phyloP scores from a whole-genome alignment of 2,797 vertebrate genomes.

The Choloepus didactylus region DNA sequence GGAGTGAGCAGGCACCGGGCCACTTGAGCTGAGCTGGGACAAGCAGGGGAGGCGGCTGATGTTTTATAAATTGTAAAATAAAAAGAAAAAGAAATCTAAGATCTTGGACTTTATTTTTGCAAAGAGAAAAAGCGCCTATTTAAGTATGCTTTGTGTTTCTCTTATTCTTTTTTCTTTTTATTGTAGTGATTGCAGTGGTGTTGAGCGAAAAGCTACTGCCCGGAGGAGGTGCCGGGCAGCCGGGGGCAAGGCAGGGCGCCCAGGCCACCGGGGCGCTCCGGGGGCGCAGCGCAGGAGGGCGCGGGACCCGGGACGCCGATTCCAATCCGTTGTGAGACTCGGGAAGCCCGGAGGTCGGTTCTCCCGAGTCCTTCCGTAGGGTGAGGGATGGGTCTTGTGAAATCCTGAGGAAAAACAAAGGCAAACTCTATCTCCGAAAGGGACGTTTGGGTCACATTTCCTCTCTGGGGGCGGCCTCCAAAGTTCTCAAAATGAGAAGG shows the following conservation, averaged over 20 bases:
- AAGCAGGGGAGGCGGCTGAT: slow-evolving; percentile 76
- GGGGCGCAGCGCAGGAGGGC: slow-evolving; percentile 72
- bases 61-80: slow-evolving; percentile 90
- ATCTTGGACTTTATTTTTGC: slow-evolving; percentile 94
- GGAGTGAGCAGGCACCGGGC: slow-evolving; percentile 75
- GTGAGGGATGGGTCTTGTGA: slow-evolving; percentile 75
- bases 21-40: slow-evolving; percentile 66
- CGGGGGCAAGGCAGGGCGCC: slow-evolving; percentile 69
- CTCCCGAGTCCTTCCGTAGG: slow-evolving; percentile 41
- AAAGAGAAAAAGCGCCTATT: slow-evolving; percentile 90
- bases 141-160: slow-evolving; percentile 89
- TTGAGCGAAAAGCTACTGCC: slow-evolving; percentile 77
- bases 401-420: slow-evolving; percentile 82
- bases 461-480: slow-evolving; percentile 83
- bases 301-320: slow-evolving; percentile 58
- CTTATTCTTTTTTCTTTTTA: slow-evolving; percentile 78
- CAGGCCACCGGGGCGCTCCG: slow-evolving; percentile 62
- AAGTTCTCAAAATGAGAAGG: slow-evolving; percentile 84
- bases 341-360: slow-evolving; percentile 63
- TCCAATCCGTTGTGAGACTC: slow-evolving; percentile 76
- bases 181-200: slow-evolving; percentile 80
- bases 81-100: slow-evolving; percentile 80
- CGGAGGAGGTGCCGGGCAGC: slow-evolving; percentile 70
- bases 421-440: slow-evolving; percentile 80
- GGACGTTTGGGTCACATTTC: slow-evolving; percentile 83